A percentile compares a stretch with the other conserved stretches of the same genome.
These are phyloP conservation scores for Vireo altiloquus DNA, from an alignment of 2,113 vertebrate species.

Conservation along the genomic window DNA sequence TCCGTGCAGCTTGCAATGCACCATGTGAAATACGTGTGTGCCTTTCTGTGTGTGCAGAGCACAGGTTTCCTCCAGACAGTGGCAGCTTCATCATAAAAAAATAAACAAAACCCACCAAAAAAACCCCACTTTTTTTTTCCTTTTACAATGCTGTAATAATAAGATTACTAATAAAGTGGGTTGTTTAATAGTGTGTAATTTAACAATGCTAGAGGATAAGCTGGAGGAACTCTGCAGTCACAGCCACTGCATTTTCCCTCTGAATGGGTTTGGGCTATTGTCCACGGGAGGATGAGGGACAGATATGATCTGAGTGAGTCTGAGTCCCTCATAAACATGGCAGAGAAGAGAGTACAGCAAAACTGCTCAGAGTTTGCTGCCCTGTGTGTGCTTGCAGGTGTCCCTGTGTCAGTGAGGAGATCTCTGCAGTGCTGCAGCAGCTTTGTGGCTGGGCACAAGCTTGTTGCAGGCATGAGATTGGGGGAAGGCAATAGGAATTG, in stretches of 20 bases:
- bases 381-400: background rate
- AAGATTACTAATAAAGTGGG: background rate
- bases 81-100: background rate
- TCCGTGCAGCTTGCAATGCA: constrained; percentile 41
- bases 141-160: background rate
- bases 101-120: background rate
- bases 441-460: background rate
- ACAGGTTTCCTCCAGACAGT: constrained; percentile 27
- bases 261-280: background rate
- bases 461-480: background rate
- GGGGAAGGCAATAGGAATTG: background rate
- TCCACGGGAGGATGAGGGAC: background rate
- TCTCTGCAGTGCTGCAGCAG: background rate
- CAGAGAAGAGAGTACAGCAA: background rate
- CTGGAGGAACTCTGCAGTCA: background rate
- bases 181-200: background rate
- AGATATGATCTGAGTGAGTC: background rate
- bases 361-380: background rate
- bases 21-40: constrained; percentile 48
- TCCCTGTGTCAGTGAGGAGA: background rate
- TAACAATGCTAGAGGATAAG: background rate
- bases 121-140: background rate
- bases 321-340: background rate
- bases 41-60: background rate
- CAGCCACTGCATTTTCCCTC: background rate